A percentile compares a stretch with the other conserved stretches of the same genome.
phyloP scores from a whole-genome alignment of 2,113 vertebrate genomes.

The Tringa solitaria region DNA sequence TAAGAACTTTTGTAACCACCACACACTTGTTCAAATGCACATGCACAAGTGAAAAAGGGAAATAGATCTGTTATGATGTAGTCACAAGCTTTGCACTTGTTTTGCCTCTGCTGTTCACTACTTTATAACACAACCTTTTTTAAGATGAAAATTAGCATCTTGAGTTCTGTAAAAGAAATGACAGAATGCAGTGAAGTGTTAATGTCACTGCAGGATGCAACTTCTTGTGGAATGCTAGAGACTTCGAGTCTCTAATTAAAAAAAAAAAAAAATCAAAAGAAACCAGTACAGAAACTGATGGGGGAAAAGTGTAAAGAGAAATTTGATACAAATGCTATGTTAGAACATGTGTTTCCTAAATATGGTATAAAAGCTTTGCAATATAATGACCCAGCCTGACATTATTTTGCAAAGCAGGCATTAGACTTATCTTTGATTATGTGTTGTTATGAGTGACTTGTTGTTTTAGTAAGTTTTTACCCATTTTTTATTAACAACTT shows the following conservation, averaged over 20 bases:
- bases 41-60: not conserved
- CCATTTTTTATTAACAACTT: not conserved
- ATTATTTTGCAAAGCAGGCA: not conserved
- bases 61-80: not conserved
- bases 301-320: not conserved
- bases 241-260: not conserved
- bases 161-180: not conserved
- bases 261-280: not conserved
- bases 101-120: not conserved
- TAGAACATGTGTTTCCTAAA: not conserved
- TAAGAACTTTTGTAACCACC: not conserved
- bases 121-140: not conserved
- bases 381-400: not conserved
- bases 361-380: not conserved
- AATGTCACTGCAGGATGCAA: not conserved
- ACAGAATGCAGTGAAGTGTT: not conserved
- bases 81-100: not conserved
- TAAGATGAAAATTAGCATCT: not conserved
- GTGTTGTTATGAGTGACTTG: not conserved
- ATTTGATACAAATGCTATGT: not conserved
- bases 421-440: not conserved
- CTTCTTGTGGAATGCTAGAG: not conserved
- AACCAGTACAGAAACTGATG: not conserved
- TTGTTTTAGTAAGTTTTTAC: not conserved
- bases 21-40: not conserved